Evolutionary conservation across 92 coral and sea anemone species (phyloP), one percentile per base, ranked within the genome.

Genomic region (Virgularia gustaviana): DNA sequence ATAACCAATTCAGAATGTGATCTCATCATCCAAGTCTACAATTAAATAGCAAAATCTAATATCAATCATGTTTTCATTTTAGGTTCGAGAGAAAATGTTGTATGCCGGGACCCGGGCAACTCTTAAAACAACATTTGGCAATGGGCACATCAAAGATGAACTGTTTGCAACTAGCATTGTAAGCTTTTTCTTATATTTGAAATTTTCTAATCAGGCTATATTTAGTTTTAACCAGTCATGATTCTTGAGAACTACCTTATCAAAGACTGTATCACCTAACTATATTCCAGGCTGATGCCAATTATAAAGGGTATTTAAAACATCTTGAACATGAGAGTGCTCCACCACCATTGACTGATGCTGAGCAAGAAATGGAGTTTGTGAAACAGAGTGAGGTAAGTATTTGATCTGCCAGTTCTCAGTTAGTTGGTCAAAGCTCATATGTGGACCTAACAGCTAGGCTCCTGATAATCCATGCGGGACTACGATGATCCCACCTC

Each of bases 51-150:
- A n/a, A n/a, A n/a, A n/a, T n/a, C n/a, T n/a, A n/a, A n/a, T n/a
- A n/a, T n/a, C n/a, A n/a, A n/a, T n/a, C n/a, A 38, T 37, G 31
- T 57, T 55, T 49, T 36, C 8, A 31, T 19, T 35, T 31, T 35
- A 92, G 98, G 85, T 88, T 58, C 85, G 89, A 57, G 83, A 88
- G 36, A 92, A 92, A 78, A 92, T 92, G 98, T 82, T 92, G 85
- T 92, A 78, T 89, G 98, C 98, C 60, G 98, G 94, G 2, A 87
- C 98, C 30, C 86, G 87, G 80, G 96, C 98, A 10, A 92, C 98
- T 5, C 78, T 92, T 19, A 92, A 85, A 81, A 82, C 88, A 75
- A 95, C 90, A 57, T 92, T 92, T 87, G 98, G 98, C 42, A 94
- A 96, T 51, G 98, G 98, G 9, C 96, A 89, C 63, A 76, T 92